Evolutionary conservation across 2,888 invertebrate genomes (phyloP), one percentile per base, ranked within the genome.

Genomic region (Dyspetes luteomarginatus): DNA sequence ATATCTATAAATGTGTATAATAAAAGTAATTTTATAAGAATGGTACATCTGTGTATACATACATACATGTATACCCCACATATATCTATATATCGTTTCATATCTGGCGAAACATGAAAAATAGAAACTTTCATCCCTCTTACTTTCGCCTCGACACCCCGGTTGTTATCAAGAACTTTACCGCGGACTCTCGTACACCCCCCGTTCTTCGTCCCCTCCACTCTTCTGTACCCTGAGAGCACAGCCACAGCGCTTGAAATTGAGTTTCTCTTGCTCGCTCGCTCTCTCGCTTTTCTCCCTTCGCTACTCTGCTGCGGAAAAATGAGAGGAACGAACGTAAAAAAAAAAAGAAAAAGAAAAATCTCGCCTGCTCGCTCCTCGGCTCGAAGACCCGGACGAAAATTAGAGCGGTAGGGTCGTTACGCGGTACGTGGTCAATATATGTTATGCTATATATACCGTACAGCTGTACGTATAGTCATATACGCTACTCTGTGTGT

Each of bases 121-220:
- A 80, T 80, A 80, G 75, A 80, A 80, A 80, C 80, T 80, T 80
- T 80, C 72, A 68, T 71, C 67, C 75, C 75, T 80, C 80, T 80
- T 76, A 80, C 80, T 80, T 80, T 76, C 71, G 80, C 75, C 76
- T 67, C 80, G 75, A 75, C 80, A 80, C 75, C 80, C 75, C 55
- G 60, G 80, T 76, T 80, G 80, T 80, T 80, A 80, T 80, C 80
- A 80, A 80, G 71, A 80, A 80, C 80, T 80, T 80, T 80, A 76
- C 80, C 71, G 60, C 65, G 65, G 58, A 41, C 58, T 50, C 52
- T 48, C 43, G 30, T 64, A 55, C 45, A 58, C 19, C 22, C 67
- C 64, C 43, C 48, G 68, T 17, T 71, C 9, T 62, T 71, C 55
- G 48, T 52, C 71, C 36, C 82, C 67, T 58, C 65, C 62, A 52